Conservation (phyloP, 30 jellyfish, hydroid and myxozoan genomes). For the Catostylus mosaicus region DNA sequence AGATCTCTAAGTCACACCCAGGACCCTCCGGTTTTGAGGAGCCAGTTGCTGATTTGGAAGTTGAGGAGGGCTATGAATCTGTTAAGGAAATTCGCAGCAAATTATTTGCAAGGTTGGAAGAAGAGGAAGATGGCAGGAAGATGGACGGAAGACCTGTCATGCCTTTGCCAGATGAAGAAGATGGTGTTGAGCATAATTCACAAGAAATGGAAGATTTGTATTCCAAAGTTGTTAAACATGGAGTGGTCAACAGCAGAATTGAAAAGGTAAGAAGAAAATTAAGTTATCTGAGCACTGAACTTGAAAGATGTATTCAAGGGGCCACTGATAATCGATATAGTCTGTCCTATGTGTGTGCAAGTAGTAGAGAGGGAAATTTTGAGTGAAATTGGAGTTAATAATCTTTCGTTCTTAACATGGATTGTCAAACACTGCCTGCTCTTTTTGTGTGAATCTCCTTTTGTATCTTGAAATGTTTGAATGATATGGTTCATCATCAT, state of each 20-base stretch:
- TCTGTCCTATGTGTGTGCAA: too few species aligned
- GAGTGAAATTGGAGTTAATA: too few species aligned
- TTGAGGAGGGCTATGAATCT: constrained; percentile 52
- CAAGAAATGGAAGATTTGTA: constrained; percentile 13
- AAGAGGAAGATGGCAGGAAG: background rate
- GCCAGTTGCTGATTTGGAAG: constrained; percentile 22
- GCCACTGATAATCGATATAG: too few species aligned
- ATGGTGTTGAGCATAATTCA: background rate
- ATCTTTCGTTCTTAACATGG: too few species aligned
- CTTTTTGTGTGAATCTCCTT: too few species aligned
- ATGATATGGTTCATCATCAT: too few species aligned
- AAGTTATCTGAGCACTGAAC: too few species aligned
- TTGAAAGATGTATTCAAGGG: background rate
- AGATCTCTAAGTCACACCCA: constrained; percentile 50
- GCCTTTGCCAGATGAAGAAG: constrained; percentile 70
- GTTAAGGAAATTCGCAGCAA: constrained; percentile 17
- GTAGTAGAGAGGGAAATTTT: too few species aligned
- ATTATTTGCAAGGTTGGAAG: background rate
- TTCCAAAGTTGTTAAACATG: constrained; percentile 37
- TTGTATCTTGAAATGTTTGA: too few species aligned
- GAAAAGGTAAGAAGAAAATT: constrained; percentile 34
- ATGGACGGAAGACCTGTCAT: constrained; percentile 49
- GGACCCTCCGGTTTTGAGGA: constrained; percentile 58
- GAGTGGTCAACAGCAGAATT: background rate
- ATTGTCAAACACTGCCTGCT: too few species aligned